Percentiles rank a stretch among this genome's conserved stretches.
Conservation (phyloP, 2,797 vertebrate species). For the Smutsia temminckii region DNA sequence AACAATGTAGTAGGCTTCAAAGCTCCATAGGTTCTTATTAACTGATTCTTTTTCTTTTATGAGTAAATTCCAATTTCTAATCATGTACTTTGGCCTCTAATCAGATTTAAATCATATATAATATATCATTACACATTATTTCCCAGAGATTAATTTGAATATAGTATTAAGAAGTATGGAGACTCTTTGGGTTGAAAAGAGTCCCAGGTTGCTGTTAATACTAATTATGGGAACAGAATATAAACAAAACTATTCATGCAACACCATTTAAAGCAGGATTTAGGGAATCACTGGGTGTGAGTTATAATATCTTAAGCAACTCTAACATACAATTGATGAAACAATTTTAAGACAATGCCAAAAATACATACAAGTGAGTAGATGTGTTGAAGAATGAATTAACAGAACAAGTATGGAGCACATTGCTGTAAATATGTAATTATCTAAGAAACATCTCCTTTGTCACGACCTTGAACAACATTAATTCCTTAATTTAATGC, state of each 20-base stretch:
- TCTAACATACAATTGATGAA: neutral
- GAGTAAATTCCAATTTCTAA: constrained; percentile 11
- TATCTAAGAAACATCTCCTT: neutral
- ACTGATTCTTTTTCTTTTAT: neutral
- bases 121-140: neutral
- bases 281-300: neutral
- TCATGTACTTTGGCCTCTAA: neutral
- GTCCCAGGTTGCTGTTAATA: neutral
- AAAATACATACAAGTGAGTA: neutral
- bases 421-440: neutral
- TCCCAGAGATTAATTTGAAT: constrained; percentile 35
- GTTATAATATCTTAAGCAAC: constrained; percentile 18
- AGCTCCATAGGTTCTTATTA: neutral
- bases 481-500: neutral
- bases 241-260: constrained; percentile 33
- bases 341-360: neutral
- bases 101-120: neutral
- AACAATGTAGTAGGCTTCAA: neutral
- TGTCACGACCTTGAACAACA: neutral
- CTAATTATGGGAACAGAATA: constrained; percentile 26
- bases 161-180: neutral
- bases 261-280: neutral
- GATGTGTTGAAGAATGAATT: neutral
- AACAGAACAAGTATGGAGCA: neutral
- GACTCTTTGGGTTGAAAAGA: neutral